A percentile compares a stretch with the other conserved stretches of the same genome.
These are phyloP conservation scores for Ormyrus nitidulus DNA, from an alignment of 2,888 invertebrate genomes.

Conservation along the genomic window DNA sequence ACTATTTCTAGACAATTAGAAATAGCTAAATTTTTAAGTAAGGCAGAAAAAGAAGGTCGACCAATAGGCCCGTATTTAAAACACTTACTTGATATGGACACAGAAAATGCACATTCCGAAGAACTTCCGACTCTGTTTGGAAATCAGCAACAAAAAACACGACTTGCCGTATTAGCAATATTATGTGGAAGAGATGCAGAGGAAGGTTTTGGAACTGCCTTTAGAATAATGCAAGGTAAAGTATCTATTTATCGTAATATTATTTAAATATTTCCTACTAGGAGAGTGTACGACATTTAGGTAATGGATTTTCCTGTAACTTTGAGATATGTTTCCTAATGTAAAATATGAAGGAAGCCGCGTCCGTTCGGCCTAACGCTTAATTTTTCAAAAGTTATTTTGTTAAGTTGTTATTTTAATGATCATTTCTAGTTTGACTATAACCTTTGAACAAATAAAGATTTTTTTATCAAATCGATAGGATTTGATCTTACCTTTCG, in stretches of 20 bases:
- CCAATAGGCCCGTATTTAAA: constrained; percentile 63
- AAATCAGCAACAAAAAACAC: constrained; percentile 81
- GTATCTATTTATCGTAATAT: too few relatives aligned
- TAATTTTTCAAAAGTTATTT: too few relatives aligned
- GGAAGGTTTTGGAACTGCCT: constrained; percentile 84
- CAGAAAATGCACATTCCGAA: constrained; percentile 58
- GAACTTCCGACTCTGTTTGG: constrained; percentile 84
- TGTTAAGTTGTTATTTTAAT: too few relatives aligned
- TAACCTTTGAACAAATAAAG: too few relatives aligned
- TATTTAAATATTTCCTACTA: too few relatives aligned
- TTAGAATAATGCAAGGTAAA: constrained; percentile 78
- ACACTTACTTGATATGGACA: constrained; percentile 66
- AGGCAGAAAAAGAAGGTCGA: constrained; percentile 79
- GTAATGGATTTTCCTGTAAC: constrained; percentile 3
- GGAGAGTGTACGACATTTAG: too few relatives aligned
- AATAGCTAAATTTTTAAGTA: constrained; percentile 83
- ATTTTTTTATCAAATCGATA: too few relatives aligned
- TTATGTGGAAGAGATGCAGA: constrained; percentile 83
- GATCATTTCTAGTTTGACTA: too few relatives aligned
- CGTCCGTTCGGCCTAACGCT: too few relatives aligned
- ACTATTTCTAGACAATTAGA: constrained; percentile 90
- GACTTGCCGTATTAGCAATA: constrained; percentile 82
- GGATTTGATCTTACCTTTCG: too few relatives aligned
- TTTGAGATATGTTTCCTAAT: neutral
- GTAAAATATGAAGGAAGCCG: neutral